Evolutionary conservation across 2,113 vertebrate genomes (phyloP).

Genomic region (Phaethornis superciliosus): DNA sequence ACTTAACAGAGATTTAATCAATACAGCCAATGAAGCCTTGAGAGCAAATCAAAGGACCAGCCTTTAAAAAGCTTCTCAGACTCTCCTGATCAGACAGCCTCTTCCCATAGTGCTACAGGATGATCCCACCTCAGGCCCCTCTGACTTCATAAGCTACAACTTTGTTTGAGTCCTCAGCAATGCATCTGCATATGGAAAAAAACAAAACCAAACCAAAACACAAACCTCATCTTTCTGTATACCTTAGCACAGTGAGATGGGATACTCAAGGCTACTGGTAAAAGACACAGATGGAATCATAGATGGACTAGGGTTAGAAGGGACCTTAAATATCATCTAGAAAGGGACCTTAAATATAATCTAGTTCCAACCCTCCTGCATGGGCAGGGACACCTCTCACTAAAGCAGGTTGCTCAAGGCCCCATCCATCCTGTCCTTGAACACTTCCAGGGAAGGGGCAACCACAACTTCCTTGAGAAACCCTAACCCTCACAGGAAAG

Average conservation of each 20-base stretch:
- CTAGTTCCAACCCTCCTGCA: too few relatives aligned
- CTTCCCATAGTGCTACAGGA: not conserved
- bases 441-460: too few relatives aligned
- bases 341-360: too few relatives aligned
- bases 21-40: not conserved
- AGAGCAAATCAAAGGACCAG: not conserved
- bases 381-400: too few relatives aligned
- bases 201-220: not conserved
- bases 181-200: not conserved
- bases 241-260: not conserved
- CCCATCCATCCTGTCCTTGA: too few relatives aligned
- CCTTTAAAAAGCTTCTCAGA: not conserved
- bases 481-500: too few relatives aligned
- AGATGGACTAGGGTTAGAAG: too few relatives aligned
- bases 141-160: not conserved
- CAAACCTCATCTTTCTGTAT: not conserved
- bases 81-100: not conserved
- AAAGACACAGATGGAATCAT: not conserved
- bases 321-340: too few relatives aligned
- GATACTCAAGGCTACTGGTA: not conserved
- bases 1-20: not conserved
- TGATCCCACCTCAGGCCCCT: not conserved
- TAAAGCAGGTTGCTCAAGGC: too few relatives aligned
- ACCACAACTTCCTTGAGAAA: too few relatives aligned
- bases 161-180: not conserved